Base-by-base conservation (phyloP, 1,140 invertebrate species). In the Ips typographus region DNA sequence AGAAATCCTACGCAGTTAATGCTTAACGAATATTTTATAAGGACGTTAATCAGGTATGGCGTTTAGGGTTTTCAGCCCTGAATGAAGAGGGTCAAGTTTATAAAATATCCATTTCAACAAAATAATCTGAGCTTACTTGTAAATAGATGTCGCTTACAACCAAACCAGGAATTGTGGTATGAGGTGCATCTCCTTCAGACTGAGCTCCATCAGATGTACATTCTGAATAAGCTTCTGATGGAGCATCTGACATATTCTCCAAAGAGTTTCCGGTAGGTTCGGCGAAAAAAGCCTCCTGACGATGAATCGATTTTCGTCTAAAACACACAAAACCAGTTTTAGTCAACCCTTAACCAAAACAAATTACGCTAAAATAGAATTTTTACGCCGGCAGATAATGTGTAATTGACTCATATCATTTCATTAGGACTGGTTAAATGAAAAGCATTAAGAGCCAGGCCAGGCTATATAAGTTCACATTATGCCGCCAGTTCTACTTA, bases 251-350 rank as follows among this genome's bases (percentile, higher is more conserved):
- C 2, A 88, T 85, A 73, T 88, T 88, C 74, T 88, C 87, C 57
- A 88, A 77, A 2, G 87, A 88, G 71, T 84, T 87, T n/a, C 87
- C 85, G 0, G 85, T 87, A 1, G 87, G 85, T 75, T 91, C 89
- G 5, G 87, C 83, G 55, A 91, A 90, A 72, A 91, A 90, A 0
- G 92, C 92, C 77, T 93, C 90, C 77, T 93, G 91, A 4, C 91
- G 84, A 49, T 91, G 89, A 41, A 89, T 88, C 1, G 87, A 91
- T 57, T 86, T 87, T 74, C 85, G 83, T 68, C 85, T 82, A 37
- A 43, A 62, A 81, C 5, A 38, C 7, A 22, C 22, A 22, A 22
- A 22, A 22, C 22, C 22, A 22, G 22, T 22, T 22, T 22, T 22
- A 22, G 22, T 58, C 22, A 41, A 60, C 8, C 2, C 22, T 22